A percentile compares a stretch with the other conserved stretches of the same genome.
Evolutionary conservation across 2,797 vertebrate genomes (phyloP).

Genomic region (Salmo trutta): DNA sequence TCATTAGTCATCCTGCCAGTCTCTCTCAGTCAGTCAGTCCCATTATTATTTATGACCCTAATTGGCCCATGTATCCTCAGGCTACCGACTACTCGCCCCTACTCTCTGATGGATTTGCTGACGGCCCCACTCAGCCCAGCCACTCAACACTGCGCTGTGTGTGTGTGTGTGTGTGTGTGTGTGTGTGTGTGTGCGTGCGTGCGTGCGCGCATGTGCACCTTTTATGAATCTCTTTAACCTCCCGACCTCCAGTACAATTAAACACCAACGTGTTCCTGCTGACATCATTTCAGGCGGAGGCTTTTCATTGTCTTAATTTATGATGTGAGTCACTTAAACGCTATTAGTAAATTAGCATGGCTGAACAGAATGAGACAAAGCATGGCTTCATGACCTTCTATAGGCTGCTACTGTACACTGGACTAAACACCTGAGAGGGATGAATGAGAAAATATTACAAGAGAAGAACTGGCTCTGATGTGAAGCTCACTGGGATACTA

Average conservation of each 20-base stretch:
- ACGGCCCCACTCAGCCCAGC: conserved; percentile 73
- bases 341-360: not conserved
- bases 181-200: not conserved
- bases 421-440: no score
- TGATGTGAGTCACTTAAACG: not conserved
- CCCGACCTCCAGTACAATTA: not conserved
- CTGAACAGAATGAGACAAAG: no score
- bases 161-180: conserved; percentile 4
- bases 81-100: conserved; percentile 79
- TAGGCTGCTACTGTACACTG: no score
- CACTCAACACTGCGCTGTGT: conserved; percentile 25
- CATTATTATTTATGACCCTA: conserved; percentile 98
- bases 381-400: no score
- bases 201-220: not conserved
- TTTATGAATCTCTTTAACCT: not conserved
- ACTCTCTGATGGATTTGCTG: conserved; percentile 87
- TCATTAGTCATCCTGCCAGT: conserved; percentile 94
- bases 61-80: conserved; percentile 95
- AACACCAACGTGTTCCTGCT: not conserved
- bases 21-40: conserved; percentile 76
- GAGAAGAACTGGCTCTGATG: no score
- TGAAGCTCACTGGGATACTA: no score
- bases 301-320: no score
- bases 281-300: no score
- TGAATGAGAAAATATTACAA: no score